Conservation (phyloP, 2,113 vertebrate species). For the Corythornis vintsioides region DNA sequence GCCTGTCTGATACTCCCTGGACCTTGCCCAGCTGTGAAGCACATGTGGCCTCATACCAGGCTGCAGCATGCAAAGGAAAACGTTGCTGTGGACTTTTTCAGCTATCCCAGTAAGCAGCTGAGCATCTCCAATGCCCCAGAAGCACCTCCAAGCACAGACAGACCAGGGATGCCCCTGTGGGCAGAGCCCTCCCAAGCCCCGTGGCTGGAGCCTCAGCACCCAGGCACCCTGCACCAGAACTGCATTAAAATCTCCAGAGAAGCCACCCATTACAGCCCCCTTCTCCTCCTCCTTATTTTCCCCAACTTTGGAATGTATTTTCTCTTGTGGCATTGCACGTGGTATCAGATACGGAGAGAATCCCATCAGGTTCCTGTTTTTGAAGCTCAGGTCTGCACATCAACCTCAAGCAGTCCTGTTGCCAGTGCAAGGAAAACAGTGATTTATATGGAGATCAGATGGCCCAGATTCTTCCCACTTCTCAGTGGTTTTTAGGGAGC, state of each 20-base stretch:
- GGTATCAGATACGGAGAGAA: neutral
- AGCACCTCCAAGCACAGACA: fast-evolving
- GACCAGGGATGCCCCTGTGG: fast-evolving
- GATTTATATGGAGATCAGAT: slow-evolving; percentile 30
- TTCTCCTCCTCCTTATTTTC: neutral
- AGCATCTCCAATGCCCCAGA: neutral
- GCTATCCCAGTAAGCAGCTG: neutral
- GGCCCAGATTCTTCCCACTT: neutral
- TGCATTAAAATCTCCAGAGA: neutral
- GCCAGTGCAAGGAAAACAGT: neutral
- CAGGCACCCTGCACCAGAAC: neutral
- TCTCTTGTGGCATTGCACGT: neutral
- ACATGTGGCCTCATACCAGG: neutral
- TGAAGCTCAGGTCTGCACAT: neutral
- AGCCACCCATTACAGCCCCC: neutral
- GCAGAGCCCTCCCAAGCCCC: neutral
- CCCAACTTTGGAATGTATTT: neutral
- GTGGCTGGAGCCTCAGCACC: neutral
- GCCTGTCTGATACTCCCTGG: neutral
- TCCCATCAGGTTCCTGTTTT: neutral
- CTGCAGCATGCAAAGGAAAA: neutral
- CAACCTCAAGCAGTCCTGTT: neutral
- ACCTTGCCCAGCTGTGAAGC: neutral
- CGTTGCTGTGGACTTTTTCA: fast-evolving
- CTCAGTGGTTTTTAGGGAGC: neutral